Evolutionary conservation across 1,140 invertebrate species (phyloP).

Genomic region (Drosophila guanche): DNA sequence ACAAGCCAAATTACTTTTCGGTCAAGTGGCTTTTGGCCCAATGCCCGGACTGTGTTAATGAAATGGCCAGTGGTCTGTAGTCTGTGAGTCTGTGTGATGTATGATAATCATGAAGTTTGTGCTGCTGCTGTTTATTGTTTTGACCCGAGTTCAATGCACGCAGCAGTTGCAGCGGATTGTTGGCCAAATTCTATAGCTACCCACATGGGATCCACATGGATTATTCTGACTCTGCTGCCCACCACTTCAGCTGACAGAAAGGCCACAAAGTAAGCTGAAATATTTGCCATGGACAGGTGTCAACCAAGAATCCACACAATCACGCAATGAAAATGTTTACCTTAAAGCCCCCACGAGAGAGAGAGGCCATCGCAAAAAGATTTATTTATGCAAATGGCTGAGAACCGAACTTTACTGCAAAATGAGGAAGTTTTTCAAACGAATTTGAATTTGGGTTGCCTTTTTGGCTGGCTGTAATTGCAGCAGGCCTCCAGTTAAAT

Average conservation of each 20-base stretch:
- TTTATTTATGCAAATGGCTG: conserved; percentile 28
- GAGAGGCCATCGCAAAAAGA: conserved; percentile 4
- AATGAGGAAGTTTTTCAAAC: conserved; percentile 16
- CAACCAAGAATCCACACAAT: conserved; percentile 20
- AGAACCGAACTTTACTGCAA: conserved; percentile 17
- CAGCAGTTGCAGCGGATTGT: conserved; percentile 40
- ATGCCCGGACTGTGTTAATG: conserved; percentile 44
- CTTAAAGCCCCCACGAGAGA: conserved; percentile 16
- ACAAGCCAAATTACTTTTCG: conserved; percentile 39
- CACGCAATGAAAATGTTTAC: conserved; percentile 47
- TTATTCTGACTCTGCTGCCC: conserved; percentile 27
- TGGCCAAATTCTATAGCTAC: conserved; percentile 44
- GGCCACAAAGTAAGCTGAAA: conserved; percentile 46
- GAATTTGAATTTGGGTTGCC: background rate
- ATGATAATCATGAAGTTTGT: conserved; percentile 30
- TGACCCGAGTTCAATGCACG: conserved; percentile 50
- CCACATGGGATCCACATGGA: conserved; percentile 22
- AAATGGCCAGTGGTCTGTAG: conserved; percentile 14
- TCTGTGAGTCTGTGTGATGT: background rate
- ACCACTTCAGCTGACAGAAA: conserved; percentile 38
- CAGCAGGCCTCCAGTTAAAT: background rate
- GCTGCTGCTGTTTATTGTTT: conserved; percentile 25
- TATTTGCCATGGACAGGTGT: conserved; percentile 46
- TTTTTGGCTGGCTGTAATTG: background rate
- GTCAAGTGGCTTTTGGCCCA: conserved; percentile 51